Evolutionary conservation across 35 echinoderm and acorn worm genomes (phyloP).

Genomic region (Hemicentrotus pulcherrimus): DNA sequence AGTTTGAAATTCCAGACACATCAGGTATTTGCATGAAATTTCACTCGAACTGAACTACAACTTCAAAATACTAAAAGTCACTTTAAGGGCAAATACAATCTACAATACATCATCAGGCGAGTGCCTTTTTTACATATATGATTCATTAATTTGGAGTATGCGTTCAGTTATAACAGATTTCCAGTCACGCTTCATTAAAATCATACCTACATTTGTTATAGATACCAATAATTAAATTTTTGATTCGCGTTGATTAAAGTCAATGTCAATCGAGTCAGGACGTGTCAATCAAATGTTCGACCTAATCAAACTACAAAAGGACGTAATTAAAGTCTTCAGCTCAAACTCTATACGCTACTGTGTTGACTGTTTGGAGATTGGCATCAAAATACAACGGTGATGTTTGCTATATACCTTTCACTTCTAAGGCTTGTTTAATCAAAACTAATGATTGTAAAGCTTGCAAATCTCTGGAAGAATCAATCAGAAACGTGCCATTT

Average conservation of each 20-base stretch:
- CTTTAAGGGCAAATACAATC: no score
- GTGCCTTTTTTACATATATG: no score
- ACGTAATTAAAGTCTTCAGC: not conserved
- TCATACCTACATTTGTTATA: not conserved
- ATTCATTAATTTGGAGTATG: no score
- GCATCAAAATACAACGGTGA: not conserved
- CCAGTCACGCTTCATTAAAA: not conserved
- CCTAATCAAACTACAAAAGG: not conserved
- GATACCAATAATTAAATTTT: not conserved
- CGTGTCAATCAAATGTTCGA: not conserved
- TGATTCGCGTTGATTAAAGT: not conserved
- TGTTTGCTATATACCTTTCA: not conserved
- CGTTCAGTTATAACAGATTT: not conserved
- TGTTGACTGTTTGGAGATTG: not conserved
- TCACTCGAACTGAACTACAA: no score
- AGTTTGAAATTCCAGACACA: no score
- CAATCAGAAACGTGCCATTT: slow-evolving; percentile 10
- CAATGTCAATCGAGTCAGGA: not conserved
- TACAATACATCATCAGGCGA: no score
- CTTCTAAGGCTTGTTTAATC: not conserved
- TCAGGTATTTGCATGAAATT: no score
- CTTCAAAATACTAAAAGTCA: no score
- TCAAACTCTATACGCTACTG: not conserved
- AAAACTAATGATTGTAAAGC: slow-evolving; percentile 4
- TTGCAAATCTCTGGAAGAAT: not conserved